Base-by-base conservation (phyloP, 2,888 invertebrate species). In the Dryococelus australis region DNA sequence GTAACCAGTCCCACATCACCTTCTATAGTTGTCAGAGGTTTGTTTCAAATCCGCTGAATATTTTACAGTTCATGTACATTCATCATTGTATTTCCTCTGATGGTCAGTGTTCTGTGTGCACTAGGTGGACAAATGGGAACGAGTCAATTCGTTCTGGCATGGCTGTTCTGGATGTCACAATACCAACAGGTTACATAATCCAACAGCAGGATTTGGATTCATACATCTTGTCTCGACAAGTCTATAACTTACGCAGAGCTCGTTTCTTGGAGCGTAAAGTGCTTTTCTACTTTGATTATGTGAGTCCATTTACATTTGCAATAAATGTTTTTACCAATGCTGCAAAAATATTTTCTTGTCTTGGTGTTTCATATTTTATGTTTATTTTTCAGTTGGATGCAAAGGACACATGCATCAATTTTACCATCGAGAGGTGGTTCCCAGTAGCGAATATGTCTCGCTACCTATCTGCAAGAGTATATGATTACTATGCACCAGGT, bases 401-500 rank as follows among this genome's bases (percentile, higher is more conserved):
- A 35, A 96, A 96, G 92, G 96, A 95, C 90, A 97, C 97, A 10
- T 99, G 99, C 91, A 96, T 99, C 16, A 97, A 97, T 93, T 97
- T 98, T 92, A 97, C 98, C 0, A 95, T 98, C 87, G 98, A 98
- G 93, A 94, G 99, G 90, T 99, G 98, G 98, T 97, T 95, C 93
- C 99, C 99, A 0, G 98, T 99, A 5, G 99, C 99, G 85, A 99
- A 99, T 93, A 97, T 98, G 97, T 98, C 99, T 0, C 95, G 98
- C 84, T 98, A 97, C 92, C 94, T 99, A 90, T 96, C 98, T 6
- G 96, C 98, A 87, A 94, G 97, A 87, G 96, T 99, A 20, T 99
- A 98, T 92, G 99, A 99, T 93, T 99, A 98, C 92, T 99, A 99
- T 93, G 97, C 98, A 87, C 99, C 99, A 91, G 98, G 98, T 98